Base-by-base conservation (phyloP, 92 coral and sea anemone genomes). In the Zoanthus sociatus region DNA sequence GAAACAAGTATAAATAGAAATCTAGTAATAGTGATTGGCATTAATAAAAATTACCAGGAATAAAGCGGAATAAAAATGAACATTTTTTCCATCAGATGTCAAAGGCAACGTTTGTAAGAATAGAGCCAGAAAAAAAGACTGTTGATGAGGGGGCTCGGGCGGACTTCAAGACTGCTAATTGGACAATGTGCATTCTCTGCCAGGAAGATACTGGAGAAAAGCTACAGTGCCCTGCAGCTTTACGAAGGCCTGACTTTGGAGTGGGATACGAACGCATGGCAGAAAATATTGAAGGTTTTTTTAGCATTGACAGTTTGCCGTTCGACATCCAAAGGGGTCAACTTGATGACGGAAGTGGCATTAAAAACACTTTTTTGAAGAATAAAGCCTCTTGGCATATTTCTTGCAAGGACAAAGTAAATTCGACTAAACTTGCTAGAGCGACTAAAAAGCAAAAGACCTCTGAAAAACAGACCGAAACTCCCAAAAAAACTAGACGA, bases 301-400 rank as follows among this genome's bases (percentile, higher is more conserved):
- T 72, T 72, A 46, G 37, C n/a, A 45, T 84, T 37, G 53, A 54
- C 51, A 73, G 69, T 1, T 48, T 84, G 70, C 73, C 82, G 42
- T 84, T 84, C 21, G 72, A 84, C 44, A 70, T 78, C 7, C 77
- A 72, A 31, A 30, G 55, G 53, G 67, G 73, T 21, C 92, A 85
- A 56, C 88, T 90, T 17, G 64, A 90, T 72, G 89, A 78, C 42
- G 87, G 92, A 33, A 71, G 78, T 69, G 83, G 87, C 16, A 18
- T 90, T 31, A 77, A 90, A 12, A 84, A 89, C n/a, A 48, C 88
- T 16, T 67, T 89, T 26, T 16, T 51, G 44, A 83, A 77, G 16
- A 83, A 67, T 32, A 88, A 83, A 81, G 85, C 88, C 31, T 63
- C 74, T 44, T 73, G 84, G 88, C 92, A 89, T 84, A 71, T 48